Percentiles rank a stretch among this genome's conserved stretches.
Conservation (phyloP, 2,888 invertebrate genomes). For the Lottia scabra region DNA sequence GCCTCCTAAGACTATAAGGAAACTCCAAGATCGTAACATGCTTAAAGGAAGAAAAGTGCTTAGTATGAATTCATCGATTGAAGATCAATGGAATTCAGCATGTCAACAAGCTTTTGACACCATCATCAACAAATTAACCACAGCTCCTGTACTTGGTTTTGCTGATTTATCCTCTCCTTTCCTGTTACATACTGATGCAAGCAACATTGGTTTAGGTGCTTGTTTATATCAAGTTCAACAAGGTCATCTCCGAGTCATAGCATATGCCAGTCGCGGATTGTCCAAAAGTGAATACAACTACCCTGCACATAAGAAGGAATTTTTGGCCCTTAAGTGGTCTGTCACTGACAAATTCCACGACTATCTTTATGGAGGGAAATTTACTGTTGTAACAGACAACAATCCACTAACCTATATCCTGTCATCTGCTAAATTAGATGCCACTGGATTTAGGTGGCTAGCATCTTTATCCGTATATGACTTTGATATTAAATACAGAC, state of each 20-base stretch:
- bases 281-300: constrained; percentile 27
- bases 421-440: constrained; percentile 30
- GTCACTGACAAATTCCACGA: constrained; percentile 26
- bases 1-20: neutral
- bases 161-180: neutral
- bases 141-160: neutral
- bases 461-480: constrained; percentile 26
- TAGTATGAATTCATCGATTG: neutral
- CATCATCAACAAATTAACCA: neutral
- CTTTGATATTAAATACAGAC: constrained; percentile 32
- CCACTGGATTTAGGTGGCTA: constrained; percentile 34
- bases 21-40: neutral
- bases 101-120: neutral
- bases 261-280: constrained; percentile 33
- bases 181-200: neutral
- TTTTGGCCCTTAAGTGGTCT: constrained; percentile 30
- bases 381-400: constrained; percentile 33
- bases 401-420: constrained; percentile 36
- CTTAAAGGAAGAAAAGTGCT: neutral
- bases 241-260: constrained; percentile 24
- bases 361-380: constrained; percentile 19
- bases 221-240: constrained; percentile 27
- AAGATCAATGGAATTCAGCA: neutral
- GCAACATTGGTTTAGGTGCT: constrained; percentile 18
- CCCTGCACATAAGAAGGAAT: constrained; percentile 30